These are phyloP conservation scores for Formica selysi DNA, from an alignment of 1,140 invertebrate genomes.

Conservation along the genomic window DNA sequence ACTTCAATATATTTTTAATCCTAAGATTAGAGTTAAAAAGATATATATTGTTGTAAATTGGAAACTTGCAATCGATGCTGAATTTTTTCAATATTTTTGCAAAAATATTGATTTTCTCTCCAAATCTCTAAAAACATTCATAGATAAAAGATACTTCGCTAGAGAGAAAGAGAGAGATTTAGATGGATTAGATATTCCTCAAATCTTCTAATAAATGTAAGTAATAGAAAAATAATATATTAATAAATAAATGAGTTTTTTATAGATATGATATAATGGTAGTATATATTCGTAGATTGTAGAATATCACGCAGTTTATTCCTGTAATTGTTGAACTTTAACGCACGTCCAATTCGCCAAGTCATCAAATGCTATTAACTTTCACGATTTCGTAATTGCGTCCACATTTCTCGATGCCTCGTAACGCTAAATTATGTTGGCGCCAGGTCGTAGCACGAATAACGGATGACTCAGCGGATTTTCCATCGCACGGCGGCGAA, in stretches of 20 bases:
- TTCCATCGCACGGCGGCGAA: conserved; percentile 29
- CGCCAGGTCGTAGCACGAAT: conserved; percentile 33
- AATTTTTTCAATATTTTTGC: not conserved
- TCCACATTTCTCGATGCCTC: conserved; percentile 34
- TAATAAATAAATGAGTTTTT: not conserved
- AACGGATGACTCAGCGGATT: conserved; percentile 43
- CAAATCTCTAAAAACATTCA: not conserved
- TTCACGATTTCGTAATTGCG: conserved; percentile 39
- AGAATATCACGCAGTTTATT: not conserved
- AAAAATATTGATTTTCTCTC: not conserved
- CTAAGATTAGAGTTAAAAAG: not conserved
- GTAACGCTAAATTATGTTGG: conserved; percentile 46
- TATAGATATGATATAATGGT: not conserved
- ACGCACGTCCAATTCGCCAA: not conserved
- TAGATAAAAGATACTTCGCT: not conserved
- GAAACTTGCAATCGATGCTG: not conserved
- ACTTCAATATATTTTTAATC: conserved; percentile 1
- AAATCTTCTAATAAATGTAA: not conserved
- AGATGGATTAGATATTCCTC: not conserved
- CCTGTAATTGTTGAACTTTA: conserved; percentile 4
- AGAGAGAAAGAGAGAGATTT: not conserved
- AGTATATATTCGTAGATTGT: not conserved
- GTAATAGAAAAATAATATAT: not conserved
- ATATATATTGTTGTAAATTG: not conserved
- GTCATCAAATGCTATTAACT: conserved; percentile 48